These are phyloP conservation scores for Hydropotes inermis DNA, from an alignment of 2,113 vertebrate species.

Conservation along the genomic window DNA sequence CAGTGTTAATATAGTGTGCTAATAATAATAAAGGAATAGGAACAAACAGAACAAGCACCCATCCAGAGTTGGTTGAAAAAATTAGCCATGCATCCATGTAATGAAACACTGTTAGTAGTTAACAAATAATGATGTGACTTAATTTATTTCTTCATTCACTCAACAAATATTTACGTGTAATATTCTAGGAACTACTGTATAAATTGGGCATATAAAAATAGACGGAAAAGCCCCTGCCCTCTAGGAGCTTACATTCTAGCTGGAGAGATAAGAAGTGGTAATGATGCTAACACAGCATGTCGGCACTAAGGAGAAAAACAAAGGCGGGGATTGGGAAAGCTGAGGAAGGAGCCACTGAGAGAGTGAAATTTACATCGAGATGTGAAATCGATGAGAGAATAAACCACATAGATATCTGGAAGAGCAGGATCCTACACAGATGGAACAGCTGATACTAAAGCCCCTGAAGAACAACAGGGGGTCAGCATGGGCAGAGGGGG, in stretches of 20 bases:
- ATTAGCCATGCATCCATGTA: neutral
- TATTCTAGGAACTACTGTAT: neutral
- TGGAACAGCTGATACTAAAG: neutral
- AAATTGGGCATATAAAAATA: neutral
- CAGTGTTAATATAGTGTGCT: neutral
- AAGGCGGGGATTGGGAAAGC: neutral
- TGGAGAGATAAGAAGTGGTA: neutral
- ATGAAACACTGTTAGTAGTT: neutral
- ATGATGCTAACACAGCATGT: neutral
- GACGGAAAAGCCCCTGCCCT: neutral
- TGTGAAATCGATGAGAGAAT: neutral
- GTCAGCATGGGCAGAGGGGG: neutral
- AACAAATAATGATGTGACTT: neutral
- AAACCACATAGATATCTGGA: neutral
- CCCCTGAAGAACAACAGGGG: neutral
- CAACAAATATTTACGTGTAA: neutral
- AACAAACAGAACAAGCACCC: neutral
- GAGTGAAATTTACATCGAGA: neutral
- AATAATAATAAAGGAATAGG: neutral
- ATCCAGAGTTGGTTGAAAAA: neutral
- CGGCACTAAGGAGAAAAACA: neutral
- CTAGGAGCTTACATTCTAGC: neutral
- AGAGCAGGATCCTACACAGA: neutral
- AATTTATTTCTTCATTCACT: neutral
- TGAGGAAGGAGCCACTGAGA: neutral